Conservation (phyloP, 2,797 vertebrate species). For the Synaphobranchus kaupii region DNA sequence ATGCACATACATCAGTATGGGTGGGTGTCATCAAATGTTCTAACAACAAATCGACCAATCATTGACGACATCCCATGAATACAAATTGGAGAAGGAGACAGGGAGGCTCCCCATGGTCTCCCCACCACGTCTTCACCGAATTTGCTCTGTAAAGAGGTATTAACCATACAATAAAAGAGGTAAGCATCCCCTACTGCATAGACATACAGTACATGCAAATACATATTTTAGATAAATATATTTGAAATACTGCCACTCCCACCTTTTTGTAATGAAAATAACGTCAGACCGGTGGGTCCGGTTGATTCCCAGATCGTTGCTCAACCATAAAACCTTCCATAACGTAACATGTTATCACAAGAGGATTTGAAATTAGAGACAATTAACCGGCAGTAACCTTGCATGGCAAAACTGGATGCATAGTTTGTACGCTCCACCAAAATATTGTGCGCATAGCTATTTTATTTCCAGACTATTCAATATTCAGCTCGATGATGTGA, state of each 20-base stretch:
- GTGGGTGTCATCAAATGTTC: too few relatives aligned
- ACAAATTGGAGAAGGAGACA: background rate
- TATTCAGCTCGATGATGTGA: background rate
- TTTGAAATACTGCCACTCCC: background rate
- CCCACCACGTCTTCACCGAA: conserved; percentile 12
- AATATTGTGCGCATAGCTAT: background rate
- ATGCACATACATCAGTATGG: too few relatives aligned
- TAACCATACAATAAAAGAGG: background rate
- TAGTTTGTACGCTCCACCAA: background rate
- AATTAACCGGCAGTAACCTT: background rate
- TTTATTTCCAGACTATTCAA: background rate
- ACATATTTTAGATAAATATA: background rate
- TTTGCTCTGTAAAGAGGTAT: background rate
- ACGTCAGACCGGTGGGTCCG: background rate
- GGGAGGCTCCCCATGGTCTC: background rate
- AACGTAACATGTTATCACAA: background rate
- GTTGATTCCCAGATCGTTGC: background rate
- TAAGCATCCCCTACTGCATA: background rate
- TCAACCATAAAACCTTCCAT: background rate
- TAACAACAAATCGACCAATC: too few relatives aligned
- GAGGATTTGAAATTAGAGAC: background rate
- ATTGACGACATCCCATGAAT: too few relatives aligned
- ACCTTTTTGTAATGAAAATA: background rate
- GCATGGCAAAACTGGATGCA: background rate
- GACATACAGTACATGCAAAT: background rate